Conservation (phyloP, 2,113 vertebrate genomes). For the Melospiza georgiana region DNA sequence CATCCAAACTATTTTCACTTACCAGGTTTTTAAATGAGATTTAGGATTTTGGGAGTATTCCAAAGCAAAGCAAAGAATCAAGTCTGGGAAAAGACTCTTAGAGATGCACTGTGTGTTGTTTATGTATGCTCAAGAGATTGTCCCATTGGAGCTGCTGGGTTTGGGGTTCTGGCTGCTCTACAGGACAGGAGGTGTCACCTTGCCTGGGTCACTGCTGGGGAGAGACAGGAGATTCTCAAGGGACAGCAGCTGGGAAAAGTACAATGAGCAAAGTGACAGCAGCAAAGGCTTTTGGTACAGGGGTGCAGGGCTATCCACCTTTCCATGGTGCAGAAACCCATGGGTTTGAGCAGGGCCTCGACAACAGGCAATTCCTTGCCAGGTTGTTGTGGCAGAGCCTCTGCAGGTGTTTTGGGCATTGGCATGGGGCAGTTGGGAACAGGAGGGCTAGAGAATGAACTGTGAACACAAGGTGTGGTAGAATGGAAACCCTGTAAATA, state of each 20-base stretch:
- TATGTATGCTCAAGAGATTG: not conserved
- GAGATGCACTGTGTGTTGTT: not conserved
- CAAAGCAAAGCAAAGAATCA: not conserved
- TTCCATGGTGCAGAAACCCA: fast-evolving
- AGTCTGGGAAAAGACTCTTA: not conserved
- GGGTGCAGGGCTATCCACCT: not conserved
- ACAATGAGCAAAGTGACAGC: not conserved
- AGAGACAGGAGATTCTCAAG: not conserved
- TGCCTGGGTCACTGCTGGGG: not conserved
- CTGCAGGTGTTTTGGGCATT: not conserved
- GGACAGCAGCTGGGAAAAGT: not conserved
- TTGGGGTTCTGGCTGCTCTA: not conserved
- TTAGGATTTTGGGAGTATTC: not conserved
- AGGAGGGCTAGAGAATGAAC: fast-evolving
- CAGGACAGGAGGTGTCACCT: not conserved
- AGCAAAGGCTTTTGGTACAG: not conserved
- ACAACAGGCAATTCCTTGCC: fast-evolving
- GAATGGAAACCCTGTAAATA: not conserved
- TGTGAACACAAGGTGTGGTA: not conserved
- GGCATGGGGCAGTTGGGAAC: not conserved
- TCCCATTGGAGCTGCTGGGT: not conserved
- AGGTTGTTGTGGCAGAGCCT: not conserved
- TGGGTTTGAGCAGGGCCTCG: not conserved
- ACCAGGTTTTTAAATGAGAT: not conserved
- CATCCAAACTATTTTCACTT: not conserved